phyloP scores from a whole-genome alignment of 2,888 invertebrate genomes.

The Gisinianus flammeolus region DNA sequence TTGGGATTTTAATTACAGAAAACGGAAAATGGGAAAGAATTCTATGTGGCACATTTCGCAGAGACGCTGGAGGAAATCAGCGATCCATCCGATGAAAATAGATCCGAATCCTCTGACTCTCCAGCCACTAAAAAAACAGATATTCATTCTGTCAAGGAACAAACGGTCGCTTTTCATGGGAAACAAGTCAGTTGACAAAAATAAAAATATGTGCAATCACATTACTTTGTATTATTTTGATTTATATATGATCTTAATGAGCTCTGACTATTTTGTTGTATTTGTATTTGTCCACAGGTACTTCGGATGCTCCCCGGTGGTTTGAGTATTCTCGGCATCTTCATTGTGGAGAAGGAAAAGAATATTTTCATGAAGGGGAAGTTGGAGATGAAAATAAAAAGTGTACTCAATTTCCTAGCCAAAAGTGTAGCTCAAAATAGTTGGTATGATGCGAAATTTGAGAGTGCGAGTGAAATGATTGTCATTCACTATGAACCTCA shows the following conservation, averaged over 20 bases:
- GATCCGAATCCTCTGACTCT: background rate
- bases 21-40: slow-evolving; percentile 45
- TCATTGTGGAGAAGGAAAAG: slow-evolving; percentile 67
- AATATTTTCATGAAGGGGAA: slow-evolving; percentile 66
- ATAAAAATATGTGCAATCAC: background rate
- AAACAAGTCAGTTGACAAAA: slow-evolving; percentile 46
- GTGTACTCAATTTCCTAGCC: slow-evolving; percentile 69
- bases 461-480: slow-evolving; percentile 67
- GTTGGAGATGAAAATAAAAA: slow-evolving; percentile 67
- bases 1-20: slow-evolving; percentile 38
- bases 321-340: slow-evolving; percentile 82
- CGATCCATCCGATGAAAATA: slow-evolving; percentile 5
- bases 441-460: slow-evolving; percentile 50
- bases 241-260: background rate
- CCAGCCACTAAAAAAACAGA: background rate
- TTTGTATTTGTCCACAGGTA: slow-evolving; percentile 63
- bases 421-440: slow-evolving; percentile 58
- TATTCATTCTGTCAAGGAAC: slow-evolving; percentile 22
- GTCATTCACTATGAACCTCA: slow-evolving; percentile 67
- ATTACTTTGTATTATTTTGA: background rate
- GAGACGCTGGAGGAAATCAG: slow-evolving; percentile 44
- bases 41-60: slow-evolving; percentile 53
- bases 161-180: slow-evolving; percentile 50
- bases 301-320: slow-evolving; percentile 91
- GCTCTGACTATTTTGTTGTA: background rate